Evolutionary conservation across 2,113 vertebrate genomes (phyloP).

Genomic region (Pluvianellus socialis): DNA sequence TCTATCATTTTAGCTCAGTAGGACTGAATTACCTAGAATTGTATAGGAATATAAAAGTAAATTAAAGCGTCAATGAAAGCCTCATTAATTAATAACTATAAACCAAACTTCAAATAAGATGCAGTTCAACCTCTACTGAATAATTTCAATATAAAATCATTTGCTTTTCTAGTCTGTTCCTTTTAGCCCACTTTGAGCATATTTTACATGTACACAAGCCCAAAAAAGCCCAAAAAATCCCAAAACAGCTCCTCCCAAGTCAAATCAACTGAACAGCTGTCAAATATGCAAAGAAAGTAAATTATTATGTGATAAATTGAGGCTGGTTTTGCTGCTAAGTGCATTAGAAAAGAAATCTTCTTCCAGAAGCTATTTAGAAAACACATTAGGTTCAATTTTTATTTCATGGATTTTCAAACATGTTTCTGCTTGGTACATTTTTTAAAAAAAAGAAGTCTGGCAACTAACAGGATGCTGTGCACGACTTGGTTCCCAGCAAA

Average conservation of each 20-base stretch:
- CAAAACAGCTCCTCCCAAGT: neutral
- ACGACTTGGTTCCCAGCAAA: conserved; percentile 22
- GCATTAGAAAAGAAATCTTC: neutral
- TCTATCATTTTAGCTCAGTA: neutral
- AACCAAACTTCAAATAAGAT: neutral
- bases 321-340: neutral
- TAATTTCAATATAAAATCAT: neutral
- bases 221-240: neutral
- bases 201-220: neutral
- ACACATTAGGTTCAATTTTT: neutral
- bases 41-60: neutral
- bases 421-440: neutral
- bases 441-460: neutral
- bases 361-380: conserved; percentile 32
- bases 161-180: neutral
- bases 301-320: neutral
- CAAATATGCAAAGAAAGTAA: conserved; percentile 2
- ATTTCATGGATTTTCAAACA: neutral
- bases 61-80: conserved; percentile 1
- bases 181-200: neutral
- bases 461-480: neutral
- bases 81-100: conserved; percentile 23
- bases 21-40: neutral
- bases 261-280: neutral
- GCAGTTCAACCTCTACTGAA: neutral